Conservation (phyloP, 2,113 vertebrate genomes). For the Mirounga angustirostris region DNA sequence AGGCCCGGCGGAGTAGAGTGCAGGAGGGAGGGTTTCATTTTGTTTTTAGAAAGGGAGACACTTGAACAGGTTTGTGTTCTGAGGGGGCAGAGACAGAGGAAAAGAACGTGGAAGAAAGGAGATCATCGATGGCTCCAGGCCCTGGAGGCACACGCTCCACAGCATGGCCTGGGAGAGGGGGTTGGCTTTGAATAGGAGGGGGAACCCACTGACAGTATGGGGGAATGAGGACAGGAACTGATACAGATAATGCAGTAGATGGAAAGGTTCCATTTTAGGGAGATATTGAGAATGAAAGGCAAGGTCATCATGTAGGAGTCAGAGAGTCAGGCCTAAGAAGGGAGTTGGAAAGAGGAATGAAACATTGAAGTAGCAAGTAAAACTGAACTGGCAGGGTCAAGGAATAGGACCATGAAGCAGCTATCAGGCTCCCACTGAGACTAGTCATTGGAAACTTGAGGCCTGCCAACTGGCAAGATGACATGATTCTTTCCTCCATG, state of each 20-base stretch:
- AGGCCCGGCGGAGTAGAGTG: too few relatives aligned
- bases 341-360: background rate
- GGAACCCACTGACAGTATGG: background rate
- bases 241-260: background rate
- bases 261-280: background rate
- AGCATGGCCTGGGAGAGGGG: background rate
- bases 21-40: background rate
- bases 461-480: background rate
- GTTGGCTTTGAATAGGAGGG: background rate
- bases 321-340: background rate
- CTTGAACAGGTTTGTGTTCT: background rate
- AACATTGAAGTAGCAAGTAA: background rate
- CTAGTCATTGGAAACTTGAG: background rate
- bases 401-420: background rate
- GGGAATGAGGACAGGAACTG: too few relatives aligned
- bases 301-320: background rate
- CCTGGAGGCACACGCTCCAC: background rate
- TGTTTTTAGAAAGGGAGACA: background rate
- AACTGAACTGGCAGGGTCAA: background rate
- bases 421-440: background rate
- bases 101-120: background rate
- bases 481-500: background rate
- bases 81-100: background rate
- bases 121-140: background rate
- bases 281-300: background rate